These are phyloP conservation scores for Alouatta palliata DNA, from an alignment of 2,113 vertebrate genomes.

Conservation along the genomic window DNA sequence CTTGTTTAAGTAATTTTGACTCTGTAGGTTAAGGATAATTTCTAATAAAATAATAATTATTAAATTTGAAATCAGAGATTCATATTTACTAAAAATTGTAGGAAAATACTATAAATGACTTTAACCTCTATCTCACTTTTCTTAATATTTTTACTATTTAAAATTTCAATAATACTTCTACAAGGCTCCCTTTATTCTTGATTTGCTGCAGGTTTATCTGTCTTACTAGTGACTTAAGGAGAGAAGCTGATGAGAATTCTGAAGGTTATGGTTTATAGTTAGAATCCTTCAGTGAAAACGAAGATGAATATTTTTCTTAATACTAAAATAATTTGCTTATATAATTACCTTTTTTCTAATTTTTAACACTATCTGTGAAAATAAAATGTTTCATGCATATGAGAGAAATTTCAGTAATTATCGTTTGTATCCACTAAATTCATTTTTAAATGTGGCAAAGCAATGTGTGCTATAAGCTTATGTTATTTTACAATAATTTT, in stretches of 20 bases:
- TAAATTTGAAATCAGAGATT: conserved; percentile 20
- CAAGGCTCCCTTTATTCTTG: conserved; percentile 26
- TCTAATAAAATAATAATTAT: conserved; percentile 45
- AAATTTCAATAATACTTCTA: background rate
- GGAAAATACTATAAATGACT: background rate
- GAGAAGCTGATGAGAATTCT: conserved; percentile 47
- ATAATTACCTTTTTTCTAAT: conserved; percentile 48
- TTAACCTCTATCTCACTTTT: background rate
- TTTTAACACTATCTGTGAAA: conserved; percentile 1
- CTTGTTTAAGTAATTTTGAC: conserved; percentile 45
- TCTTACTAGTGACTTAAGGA: conserved; percentile 3
- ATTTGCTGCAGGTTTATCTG: background rate
- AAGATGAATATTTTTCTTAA: conserved; percentile 32
- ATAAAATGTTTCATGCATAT: background rate
- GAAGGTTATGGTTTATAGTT: conserved; percentile 36
- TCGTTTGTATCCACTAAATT: conserved; percentile 30
- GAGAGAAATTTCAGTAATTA: conserved; percentile 34
- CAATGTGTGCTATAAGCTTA: background rate
- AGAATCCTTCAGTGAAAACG: background rate
- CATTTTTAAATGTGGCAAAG: background rate
- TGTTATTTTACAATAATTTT: background rate
- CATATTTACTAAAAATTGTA: conserved; percentile 32
- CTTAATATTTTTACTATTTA: conserved; percentile 39
- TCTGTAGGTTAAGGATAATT: background rate
- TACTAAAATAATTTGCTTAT: conserved; percentile 37